Evolutionary conservation across 2,888 invertebrate species (phyloP).

Genomic region (Heterodera filipjevi): DNA sequence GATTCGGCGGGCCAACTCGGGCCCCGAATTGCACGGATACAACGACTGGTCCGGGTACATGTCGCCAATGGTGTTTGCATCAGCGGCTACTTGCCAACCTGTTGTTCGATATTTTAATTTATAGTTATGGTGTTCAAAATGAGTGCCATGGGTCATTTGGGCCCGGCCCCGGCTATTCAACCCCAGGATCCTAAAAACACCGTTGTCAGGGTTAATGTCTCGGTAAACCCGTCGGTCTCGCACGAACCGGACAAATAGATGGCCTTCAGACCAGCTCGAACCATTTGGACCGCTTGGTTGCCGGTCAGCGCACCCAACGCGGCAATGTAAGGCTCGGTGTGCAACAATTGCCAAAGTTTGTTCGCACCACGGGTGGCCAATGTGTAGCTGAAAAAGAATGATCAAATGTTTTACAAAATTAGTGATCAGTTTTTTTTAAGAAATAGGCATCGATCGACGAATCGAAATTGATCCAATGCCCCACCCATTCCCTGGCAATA

Average conservation of each 20-base stretch:
- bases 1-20: conserved; percentile 63
- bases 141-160: too few species aligned
- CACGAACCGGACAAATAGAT: conserved; percentile 67
- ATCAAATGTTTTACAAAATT: neutral
- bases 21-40: conserved; percentile 66
- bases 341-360: conserved; percentile 65
- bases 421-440: too few species aligned
- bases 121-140: too few species aligned
- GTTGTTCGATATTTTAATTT: neutral
- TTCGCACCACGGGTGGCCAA: conserved; percentile 65
- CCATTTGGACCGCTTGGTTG: conserved; percentile 67
- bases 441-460: too few species aligned
- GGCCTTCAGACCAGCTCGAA: conserved; percentile 66
- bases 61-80: conserved; percentile 65
- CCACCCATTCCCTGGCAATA: too few species aligned
- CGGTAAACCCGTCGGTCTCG: too few species aligned
- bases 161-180: too few species aligned
- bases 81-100: conserved; percentile 67
- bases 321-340: conserved; percentile 65
- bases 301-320: conserved; percentile 66
- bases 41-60: conserved; percentile 67
- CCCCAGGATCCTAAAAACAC: too few species aligned
- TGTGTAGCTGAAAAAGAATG: conserved; percentile 51
- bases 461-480: too few species aligned
- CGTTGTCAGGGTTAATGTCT: too few species aligned